These are phyloP conservation scores for Halcyon leucocephala DNA, from an alignment of 2,797 vertebrate genomes.

Conservation along the genomic window DNA sequence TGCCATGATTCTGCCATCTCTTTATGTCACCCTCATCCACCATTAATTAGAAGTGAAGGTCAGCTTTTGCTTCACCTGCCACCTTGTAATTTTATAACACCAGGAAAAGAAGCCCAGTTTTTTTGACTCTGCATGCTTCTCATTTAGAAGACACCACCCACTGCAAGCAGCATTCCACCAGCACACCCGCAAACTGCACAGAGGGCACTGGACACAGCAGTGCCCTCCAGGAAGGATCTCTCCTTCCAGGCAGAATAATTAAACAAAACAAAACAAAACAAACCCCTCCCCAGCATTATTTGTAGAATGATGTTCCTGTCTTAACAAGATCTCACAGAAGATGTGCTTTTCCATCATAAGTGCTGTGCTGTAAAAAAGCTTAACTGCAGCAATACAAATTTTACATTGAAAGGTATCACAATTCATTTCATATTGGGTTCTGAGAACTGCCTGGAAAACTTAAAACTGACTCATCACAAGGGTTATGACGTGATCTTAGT, in stretches of 20 bases:
- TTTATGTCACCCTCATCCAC: neutral
- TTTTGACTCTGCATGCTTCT: accelerated
- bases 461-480: neutral
- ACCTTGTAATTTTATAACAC: neutral
- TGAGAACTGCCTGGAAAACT: neutral
- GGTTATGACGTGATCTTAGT: neutral
- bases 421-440: neutral
- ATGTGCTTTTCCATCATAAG: neutral
- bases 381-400: neutral
- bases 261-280: too few relatives aligned
- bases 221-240: neutral
- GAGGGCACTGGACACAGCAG: accelerated
- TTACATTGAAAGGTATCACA: neutral
- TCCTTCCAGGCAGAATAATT: neutral
- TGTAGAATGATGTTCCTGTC: neutral
- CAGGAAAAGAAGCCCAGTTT: neutral
- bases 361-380: neutral
- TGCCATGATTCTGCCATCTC: neutral
- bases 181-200: neutral
- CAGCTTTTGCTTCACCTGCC: neutral
- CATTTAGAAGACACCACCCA: neutral
- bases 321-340: neutral
- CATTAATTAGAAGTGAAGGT: neutral
- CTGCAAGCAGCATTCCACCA: neutral
- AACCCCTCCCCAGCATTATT: neutral